phyloP scores from a whole-genome alignment of 2,113 vertebrate species.

The Melanotaenia duboulayi region DNA sequence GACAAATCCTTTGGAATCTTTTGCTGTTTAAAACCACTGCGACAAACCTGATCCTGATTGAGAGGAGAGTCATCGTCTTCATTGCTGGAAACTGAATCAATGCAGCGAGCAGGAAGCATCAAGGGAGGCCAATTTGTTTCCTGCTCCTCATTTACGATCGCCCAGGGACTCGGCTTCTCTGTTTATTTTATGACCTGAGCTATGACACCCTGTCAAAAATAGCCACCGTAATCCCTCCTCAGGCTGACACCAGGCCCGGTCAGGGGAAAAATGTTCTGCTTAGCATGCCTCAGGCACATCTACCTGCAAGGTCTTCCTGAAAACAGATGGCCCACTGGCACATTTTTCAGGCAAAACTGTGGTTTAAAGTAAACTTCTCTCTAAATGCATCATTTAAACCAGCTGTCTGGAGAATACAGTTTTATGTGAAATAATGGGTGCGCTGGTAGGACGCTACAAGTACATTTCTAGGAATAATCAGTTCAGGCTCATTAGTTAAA shows the following conservation, averaged over 20 bases:
- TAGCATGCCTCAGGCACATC: slow-evolving; percentile 12
- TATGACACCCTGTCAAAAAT: slow-evolving; percentile 39
- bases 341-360: slow-evolving; percentile 24
- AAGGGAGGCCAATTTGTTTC: slow-evolving; percentile 43
- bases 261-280: not conserved
- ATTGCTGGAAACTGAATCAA: not conserved
- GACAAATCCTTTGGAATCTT: not conserved
- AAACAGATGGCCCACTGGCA: slow-evolving; percentile 35
- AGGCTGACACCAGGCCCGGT: slow-evolving; percentile 15
- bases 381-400: slow-evolving; percentile 44
- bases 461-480: slow-evolving; percentile 8
- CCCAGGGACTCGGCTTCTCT: slow-evolving; percentile 29
- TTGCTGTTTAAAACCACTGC: not conserved
- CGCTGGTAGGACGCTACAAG: slow-evolving; percentile 32
- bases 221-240: slow-evolving; percentile 22
- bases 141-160: slow-evolving; percentile 18
- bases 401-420: slow-evolving; percentile 4
- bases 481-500: slow-evolving; percentile 58
- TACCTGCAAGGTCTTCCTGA: slow-evolving; percentile 16
- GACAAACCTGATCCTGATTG: slow-evolving; percentile 11
- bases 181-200: slow-evolving; percentile 46
- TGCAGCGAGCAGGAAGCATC: slow-evolving; percentile 5
- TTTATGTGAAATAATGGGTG: slow-evolving; percentile 34
- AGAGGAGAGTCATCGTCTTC: not conserved
- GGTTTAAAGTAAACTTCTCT: slow-evolving; percentile 21